Evolutionary conservation across 2,113 vertebrate genomes (phyloP).

Genomic region (Chionodraco myersi): DNA sequence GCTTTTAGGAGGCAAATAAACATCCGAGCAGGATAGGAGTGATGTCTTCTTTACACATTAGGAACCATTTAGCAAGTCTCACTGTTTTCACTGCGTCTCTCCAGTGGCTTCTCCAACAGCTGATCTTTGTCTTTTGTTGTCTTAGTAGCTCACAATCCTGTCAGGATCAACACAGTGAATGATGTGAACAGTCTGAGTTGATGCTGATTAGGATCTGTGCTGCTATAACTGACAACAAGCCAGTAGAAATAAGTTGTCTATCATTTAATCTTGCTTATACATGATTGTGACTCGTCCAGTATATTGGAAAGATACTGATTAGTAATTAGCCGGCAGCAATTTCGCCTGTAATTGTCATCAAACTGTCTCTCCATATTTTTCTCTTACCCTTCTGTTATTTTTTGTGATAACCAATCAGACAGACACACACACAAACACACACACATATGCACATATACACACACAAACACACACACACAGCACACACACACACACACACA

Average conservation of each 20-base stretch:
- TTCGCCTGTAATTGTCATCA: conserved; percentile 35
- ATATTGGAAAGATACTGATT: conserved; percentile 28
- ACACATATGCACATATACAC: conserved; percentile 33
- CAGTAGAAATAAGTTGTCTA: background rate
- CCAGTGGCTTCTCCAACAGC: conserved; percentile 63
- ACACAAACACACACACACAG: conserved; percentile 51
- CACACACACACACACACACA: conserved; percentile 38
- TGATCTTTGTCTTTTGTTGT: conserved; percentile 59
- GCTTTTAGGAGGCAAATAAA: conserved; percentile 90
- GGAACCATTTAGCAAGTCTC: conserved; percentile 83
- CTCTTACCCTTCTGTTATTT: conserved; percentile 42
- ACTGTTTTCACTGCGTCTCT: conserved; percentile 63
- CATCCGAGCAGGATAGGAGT: conserved; percentile 89
- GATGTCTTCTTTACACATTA: conserved; percentile 97
- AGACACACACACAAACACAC: conserved; percentile 50
- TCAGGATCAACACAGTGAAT: conserved; percentile 18
- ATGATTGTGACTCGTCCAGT: conserved; percentile 15
- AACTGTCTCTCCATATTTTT: conserved; percentile 33
- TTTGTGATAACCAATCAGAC: conserved; percentile 54
- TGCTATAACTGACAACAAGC: conserved; percentile 11
- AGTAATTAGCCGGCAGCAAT: conserved; percentile 61
- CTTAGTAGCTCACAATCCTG: conserved; percentile 21
- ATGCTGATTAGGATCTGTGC: conserved; percentile 4
- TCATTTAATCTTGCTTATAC: conserved; percentile 5
- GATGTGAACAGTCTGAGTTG: conserved; percentile 12